Evolutionary conservation across 2,888 invertebrate genomes (phyloP), one percentile per base, ranked within the genome.

Genomic region (Sphaerophoria taeniata): DNA sequence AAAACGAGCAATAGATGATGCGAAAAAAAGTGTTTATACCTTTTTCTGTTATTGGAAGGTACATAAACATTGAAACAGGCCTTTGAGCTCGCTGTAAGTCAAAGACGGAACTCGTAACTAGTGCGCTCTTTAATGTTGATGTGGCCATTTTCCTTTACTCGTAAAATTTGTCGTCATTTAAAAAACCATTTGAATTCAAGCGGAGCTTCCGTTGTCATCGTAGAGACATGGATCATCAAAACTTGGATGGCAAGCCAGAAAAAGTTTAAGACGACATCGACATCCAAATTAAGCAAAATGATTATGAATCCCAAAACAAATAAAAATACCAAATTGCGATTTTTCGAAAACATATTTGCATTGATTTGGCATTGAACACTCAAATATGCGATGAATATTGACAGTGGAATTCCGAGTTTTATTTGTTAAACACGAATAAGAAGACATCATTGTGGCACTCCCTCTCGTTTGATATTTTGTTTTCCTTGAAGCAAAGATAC

Each of bases 71-170:
- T 74, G 33, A 47, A 24, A 39, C 60, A 61, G 49, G 49, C 70
- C 60, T 43, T 53, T 31, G 24, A 24, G 24, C 24, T 24, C 24
- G n/a, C n/a, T 24, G 24, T 24, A 34, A 16, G 14, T 70, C 79
- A 75, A 72, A 80, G 75, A 72, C 84, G 69, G 84, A 84, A 72
- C 84, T 76, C 75, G 75, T 72, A 84, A 60, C 60, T 60, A 76
- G 60, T 45, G 65, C 51, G 24, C 16, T 76, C 81, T 53, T 63
- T 31, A 43, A 47, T 60, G 34, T 69, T 33, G 12, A 12, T 58
- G 33, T 77, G 33, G 53, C 58, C 45, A 76, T 65, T 56, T 31
- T 70, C 9, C 6, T 49, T 16, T 43, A 43, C 12, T 67, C 61
- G 34, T 72, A 45, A 63, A 69, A 73, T 67, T 77, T 60, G 24